Base-by-base conservation (phyloP, 2,888 invertebrate species). In the Heliconius erato region DNA sequence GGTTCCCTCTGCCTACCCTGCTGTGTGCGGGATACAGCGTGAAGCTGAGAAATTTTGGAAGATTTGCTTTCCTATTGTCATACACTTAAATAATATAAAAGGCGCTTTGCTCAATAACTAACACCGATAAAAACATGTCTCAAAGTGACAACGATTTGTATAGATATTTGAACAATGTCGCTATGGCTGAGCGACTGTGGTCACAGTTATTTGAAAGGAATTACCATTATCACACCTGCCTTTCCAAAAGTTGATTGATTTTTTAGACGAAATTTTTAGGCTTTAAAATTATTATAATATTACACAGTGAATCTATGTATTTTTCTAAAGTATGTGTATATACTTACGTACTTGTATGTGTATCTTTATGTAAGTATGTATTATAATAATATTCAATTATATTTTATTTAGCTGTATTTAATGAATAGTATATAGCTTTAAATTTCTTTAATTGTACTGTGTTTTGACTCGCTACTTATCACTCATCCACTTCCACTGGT, bases 121-220 rank as follows among this genome's bases (percentile, higher is more conserved):
- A 26, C 35, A 35, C 3, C 40, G 19, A 74, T n/a, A 40, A 67
- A 67, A 40, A 67, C 14, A 40, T 65, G 23, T 40, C 9, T 19
- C 32, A 32, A 74, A 74, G n/a, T 65, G 26, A 16, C 19, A 16
- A 26, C 35, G 26, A 28, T 26, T 65, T 35, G 19, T 44, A 78
- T 67, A 23, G 40, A 40, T n/a, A 35, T 65, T 40, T 40, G 26
- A 65, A 77, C 77, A 77, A 77, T 40, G 65, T 26, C 65, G 77
- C 12, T 77, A 77, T 19, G 77, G 65, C n/a, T 26, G 77, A 65
- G 23, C 65, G 77, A 40, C 44, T 40, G 65, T 77, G 35, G 35
- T 65, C 65, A 65, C 35, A 11, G 23, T 16, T n/a, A 76, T 32
- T 54, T 74, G 54, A 74, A 74, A 74, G n/a, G 32, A 59, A 76